Conservation (phyloP, 2,797 vertebrate species). For the Bradypodion ventrale region DNA sequence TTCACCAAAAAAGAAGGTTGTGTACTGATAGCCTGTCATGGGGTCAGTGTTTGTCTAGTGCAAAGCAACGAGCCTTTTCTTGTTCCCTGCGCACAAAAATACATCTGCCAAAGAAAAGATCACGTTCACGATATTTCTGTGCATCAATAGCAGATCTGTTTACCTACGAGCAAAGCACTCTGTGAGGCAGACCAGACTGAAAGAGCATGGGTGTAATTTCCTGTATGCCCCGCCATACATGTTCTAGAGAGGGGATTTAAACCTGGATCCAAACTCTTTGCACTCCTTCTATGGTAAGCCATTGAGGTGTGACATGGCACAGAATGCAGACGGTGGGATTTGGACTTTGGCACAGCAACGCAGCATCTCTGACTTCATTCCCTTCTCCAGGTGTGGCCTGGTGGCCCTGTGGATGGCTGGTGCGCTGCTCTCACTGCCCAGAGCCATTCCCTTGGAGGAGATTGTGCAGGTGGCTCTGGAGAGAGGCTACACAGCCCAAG, state of each 20-base stretch:
- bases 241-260: neutral
- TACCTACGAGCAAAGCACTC: too few relatives aligned
- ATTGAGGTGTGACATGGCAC: neutral
- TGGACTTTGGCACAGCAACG: neutral
- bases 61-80: neutral
- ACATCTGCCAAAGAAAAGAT: neutral
- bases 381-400: constrained; percentile 83
- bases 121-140: neutral
- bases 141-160: neutral
- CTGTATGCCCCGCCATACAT: neutral
- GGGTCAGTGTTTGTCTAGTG: neutral
- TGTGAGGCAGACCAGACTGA: neutral
- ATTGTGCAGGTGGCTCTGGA: constrained; percentile 77
- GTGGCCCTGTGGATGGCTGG: constrained; percentile 92
- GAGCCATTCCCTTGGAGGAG: constrained; percentile 72
- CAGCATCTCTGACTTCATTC: neutral
- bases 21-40: neutral
- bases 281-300: neutral
- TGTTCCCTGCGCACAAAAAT: neutral
- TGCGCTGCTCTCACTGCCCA: constrained; percentile 69
- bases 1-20: neutral
- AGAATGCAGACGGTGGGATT: neutral
- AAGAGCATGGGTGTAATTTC: too few relatives aligned
- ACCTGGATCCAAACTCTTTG: neutral
- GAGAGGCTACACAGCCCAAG: constrained; percentile 84